Evolutionary conservation across 2,888 invertebrate genomes (phyloP), one percentile per base, ranked within the genome.

Genomic region (Ophion costatus): DNA sequence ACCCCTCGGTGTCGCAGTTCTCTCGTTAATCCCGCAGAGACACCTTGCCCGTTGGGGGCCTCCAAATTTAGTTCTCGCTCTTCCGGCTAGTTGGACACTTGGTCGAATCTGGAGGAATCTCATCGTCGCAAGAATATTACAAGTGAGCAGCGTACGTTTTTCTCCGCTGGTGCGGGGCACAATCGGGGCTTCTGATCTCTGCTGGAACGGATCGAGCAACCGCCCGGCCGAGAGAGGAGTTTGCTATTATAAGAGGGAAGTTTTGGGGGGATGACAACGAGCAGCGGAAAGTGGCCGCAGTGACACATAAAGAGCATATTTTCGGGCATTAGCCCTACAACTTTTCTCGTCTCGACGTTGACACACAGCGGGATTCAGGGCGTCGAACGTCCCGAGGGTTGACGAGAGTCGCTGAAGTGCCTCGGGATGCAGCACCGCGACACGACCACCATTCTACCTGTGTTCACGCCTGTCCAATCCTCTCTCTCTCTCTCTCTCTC

Each of bases 251-350:
- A 61, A 24, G 57, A 61, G 66, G 59, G 69, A 70, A 56, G 70
- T 83, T 78, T 51, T 38, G 56, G 14, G 59, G 80, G 45, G 80
- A 33, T 82, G 86, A 89, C 90, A 89, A 83, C 87, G 83, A 90
- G 69, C 82, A 82, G 89, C 88, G 91, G 89, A 91, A 92, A 93
- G 92, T 92, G 92, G 91, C 91, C 91, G 45, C 45, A 93, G 92
- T 93, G 93, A 93, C 93, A 93, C 93, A 93, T 93, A 92, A 93
- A 93, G 91, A 91, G 92, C 93, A 93, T 92, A 92, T 92, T 93
- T 93, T 90, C 77, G 89, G 88, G 92, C 86, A 92, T 93, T 93
- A 93, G 90, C 77, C 80, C 74, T 85, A 70, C 51, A 83, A 69
- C 78, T 81, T 80, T 56, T 89, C 88, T 80, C 64, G 22, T 29